These are phyloP conservation scores for Archips crataeganus DNA, from an alignment of 2,888 invertebrate species.

Conservation along the genomic window DNA sequence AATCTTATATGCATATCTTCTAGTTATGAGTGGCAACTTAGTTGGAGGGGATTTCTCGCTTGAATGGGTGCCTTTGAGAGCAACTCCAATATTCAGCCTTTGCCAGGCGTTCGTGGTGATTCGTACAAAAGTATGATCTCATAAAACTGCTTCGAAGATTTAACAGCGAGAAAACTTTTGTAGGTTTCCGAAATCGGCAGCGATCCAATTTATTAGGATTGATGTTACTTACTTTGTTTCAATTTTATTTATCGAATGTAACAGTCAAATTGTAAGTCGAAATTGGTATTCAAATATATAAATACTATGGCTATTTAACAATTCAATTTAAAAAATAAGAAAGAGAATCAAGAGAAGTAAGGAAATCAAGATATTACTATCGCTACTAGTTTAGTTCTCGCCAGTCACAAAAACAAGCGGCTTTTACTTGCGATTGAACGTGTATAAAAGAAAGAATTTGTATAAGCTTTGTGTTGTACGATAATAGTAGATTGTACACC, in stretches of 20 bases:
- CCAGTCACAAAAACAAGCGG: too few relatives aligned
- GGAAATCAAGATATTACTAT: background rate
- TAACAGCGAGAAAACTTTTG: conserved; percentile 38
- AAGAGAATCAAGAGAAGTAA: background rate
- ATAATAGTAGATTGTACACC: too few relatives aligned
- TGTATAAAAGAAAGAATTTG: too few relatives aligned
- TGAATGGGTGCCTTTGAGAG: conserved; percentile 63
- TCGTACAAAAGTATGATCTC: conserved; percentile 53
- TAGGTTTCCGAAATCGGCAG: conserved; percentile 33
- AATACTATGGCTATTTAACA: too few relatives aligned
- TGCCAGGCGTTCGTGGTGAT: conserved; percentile 51
- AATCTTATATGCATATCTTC: conserved; percentile 69
- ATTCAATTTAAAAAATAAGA: too few relatives aligned
- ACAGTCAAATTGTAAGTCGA: too few relatives aligned
- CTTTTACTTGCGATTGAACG: too few relatives aligned
- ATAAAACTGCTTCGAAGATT: conserved; percentile 44
- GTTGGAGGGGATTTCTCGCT: conserved; percentile 60
- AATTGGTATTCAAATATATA: too few relatives aligned
- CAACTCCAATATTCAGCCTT: conserved; percentile 64
- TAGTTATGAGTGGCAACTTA: conserved; percentile 66
- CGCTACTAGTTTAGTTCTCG: background rate
- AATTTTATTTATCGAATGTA: background rate
- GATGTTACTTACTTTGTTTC: conserved; percentile 21
- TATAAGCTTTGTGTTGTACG: too few relatives aligned
- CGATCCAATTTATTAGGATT: conserved; percentile 18